phyloP scores from a whole-genome alignment of 2,113 vertebrate genomes.

The Paramisgurnus dabryanus region DNA sequence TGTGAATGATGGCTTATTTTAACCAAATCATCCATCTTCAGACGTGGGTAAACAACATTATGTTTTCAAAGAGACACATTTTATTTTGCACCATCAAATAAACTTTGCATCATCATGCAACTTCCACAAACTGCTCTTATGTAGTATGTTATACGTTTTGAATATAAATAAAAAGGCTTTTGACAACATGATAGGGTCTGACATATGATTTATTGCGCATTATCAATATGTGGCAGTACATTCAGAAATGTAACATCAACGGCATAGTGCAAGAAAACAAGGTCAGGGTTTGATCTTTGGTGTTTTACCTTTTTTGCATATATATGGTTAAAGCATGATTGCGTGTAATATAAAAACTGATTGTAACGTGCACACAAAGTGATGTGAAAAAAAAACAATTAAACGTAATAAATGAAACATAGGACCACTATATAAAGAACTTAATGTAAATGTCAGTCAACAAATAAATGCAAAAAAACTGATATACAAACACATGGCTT shows the following conservation, averaged over 20 bases:
- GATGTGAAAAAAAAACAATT: not conserved
- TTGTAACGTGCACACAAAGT: not conserved
- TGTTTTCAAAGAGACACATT: not conserved
- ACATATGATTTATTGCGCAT: not conserved
- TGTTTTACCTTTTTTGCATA: not conserved
- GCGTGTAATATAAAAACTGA: not conserved
- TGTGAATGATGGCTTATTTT: not conserved
- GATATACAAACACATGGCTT: not conserved
- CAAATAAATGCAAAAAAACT: not conserved
- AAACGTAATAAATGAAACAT: conserved; percentile 17
- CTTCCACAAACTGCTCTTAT: not conserved
- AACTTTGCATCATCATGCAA: conserved; percentile 16
- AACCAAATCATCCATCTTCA: not conserved
- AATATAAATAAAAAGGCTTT: not conserved
- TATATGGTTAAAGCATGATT: not conserved
- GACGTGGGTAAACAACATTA: not conserved
- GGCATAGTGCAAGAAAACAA: conserved; percentile 16
- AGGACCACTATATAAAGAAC: not conserved
- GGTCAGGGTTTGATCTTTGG: conserved; percentile 43
- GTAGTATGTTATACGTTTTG: not conserved
- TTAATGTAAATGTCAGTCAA: not conserved
- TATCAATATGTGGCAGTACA: not conserved
- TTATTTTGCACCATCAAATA: conserved; percentile 43
- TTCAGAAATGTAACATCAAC: conserved; percentile 8
- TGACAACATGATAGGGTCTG: conserved; percentile 5